phyloP scores from a whole-genome alignment of 2,113 vertebrate genomes.

The Eolophus roseicapilla region DNA sequence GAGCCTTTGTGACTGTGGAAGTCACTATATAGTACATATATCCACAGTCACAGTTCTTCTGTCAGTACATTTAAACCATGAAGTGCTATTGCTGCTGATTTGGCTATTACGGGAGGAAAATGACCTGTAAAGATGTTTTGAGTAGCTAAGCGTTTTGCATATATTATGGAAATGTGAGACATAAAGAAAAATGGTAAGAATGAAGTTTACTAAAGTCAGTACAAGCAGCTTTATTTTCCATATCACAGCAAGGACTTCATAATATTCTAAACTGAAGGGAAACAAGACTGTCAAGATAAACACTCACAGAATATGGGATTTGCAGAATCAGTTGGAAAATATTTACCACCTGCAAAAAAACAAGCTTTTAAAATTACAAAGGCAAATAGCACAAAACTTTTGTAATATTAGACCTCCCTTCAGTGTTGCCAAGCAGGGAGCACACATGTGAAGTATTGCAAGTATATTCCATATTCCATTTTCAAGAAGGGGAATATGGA shows the following conservation, averaged over 20 bases:
- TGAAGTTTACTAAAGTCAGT: constrained; percentile 64
- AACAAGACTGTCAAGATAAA: constrained; percentile 49
- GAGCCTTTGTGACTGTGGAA: constrained; percentile 24
- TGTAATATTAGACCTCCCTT: constrained; percentile 15
- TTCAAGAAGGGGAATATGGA: too few species aligned
- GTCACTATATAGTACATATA: constrained; percentile 46
- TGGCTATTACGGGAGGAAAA: constrained; percentile 69
- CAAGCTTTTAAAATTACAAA: constrained; percentile 15
- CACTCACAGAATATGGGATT: constrained; percentile 35
- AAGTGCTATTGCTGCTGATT: constrained; percentile 69
- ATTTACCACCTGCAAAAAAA: background rate
- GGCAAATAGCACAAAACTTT: background rate
- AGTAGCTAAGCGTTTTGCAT: constrained; percentile 71
- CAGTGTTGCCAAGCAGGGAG: background rate
- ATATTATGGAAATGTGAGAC: constrained; percentile 60
- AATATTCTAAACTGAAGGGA: constrained; percentile 49
- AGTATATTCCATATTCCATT: background rate
- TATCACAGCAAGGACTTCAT: constrained; percentile 41
- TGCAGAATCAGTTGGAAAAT: constrained; percentile 56
- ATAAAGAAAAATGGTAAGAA: constrained; percentile 62
- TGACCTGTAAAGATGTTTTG: constrained; percentile 68
- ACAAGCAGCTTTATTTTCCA: constrained; percentile 58
- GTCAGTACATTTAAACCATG: constrained; percentile 57
- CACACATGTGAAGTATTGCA: background rate
- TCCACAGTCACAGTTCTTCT: constrained; percentile 43